A percentile compares a stretch with the other conserved stretches of the same genome.
Evolutionary conservation across 1,140 invertebrate species (phyloP).

Genomic region (Drosophila tani): DNA sequence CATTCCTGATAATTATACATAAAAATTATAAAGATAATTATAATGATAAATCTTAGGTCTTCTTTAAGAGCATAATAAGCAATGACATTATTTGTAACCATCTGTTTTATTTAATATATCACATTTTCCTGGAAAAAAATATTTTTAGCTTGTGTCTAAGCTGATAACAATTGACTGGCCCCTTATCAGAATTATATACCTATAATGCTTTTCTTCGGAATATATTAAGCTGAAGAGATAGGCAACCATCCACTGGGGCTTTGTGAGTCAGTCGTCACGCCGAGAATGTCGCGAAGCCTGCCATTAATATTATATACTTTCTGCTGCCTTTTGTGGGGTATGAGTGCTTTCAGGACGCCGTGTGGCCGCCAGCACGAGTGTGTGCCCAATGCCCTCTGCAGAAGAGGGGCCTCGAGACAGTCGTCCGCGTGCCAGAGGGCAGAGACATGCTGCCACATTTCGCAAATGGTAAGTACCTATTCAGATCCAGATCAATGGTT

Average conservation of each 20-base stretch:
- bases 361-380: conserved; percentile 11
- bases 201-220: background rate
- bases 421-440: background rate
- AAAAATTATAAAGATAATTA: too few relatives aligned
- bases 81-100: too few relatives aligned
- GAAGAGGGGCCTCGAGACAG: too few relatives aligned
- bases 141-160: background rate
- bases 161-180: background rate
- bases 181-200: background rate
- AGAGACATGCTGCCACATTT: conserved; percentile 2
- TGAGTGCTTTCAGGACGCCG: background rate
- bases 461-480: background rate
- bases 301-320: background rate
- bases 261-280: background rate
- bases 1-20: too few relatives aligned
- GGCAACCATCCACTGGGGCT: background rate
- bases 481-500: background rate
- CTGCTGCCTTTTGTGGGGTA: background rate
- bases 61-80: too few relatives aligned
- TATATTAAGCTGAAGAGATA: background rate
- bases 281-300: background rate
- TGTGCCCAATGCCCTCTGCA: conserved; percentile 3
- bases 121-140: background rate
- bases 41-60: too few relatives aligned
- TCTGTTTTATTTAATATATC: background rate